Base-by-base conservation (phyloP, 2,888 invertebrate species). In the Apoda limacodes region DNA sequence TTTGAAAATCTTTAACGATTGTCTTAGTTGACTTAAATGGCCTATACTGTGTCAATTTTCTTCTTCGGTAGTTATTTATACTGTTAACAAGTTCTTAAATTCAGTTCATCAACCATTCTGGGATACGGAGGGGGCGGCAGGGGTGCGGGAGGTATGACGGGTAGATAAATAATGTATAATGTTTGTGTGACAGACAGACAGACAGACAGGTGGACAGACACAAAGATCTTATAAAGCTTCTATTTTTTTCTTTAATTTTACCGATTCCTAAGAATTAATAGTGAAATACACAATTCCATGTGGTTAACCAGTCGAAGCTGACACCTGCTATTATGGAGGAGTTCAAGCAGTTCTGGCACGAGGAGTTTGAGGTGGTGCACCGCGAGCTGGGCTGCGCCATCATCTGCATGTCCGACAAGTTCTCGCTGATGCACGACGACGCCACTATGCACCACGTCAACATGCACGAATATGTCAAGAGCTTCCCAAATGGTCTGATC, bases 381-480 rank as follows among this genome's bases (percentile, higher is more conserved):
- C 65, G 78, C 2, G 78, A 80, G 57, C 59, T 80, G 25, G 78
- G 78, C 48, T 80, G 78, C 35, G 76, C 78, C 35, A 60, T 78
- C 51, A 70, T 78, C 52, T 80, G 78, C 55, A 78, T 80, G 78
- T 70, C 71, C 45, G 68, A 75, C 52, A 76, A 76, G 60, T 72
- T 78, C 48, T 58, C 63, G 0, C 52, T 80, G 22, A 45, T 80
- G 54, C 54, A 76, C 28, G 76, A 74, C 1, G 74, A 78, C 36
- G 51, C 62, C n/a, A 54, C 68, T 34, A 71, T 78, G 45, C 76
- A 80, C 21, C 78, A 76, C 32, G 48, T 56, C 32, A 80, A 75
- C 42, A 75, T 78, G 76, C 56, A 75, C 9, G 78, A 78, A 15
- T 80, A 75, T 17, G 41, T 78, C 35, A 70, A 69, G 45, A 48